Conservation (phyloP, 2,113 vertebrate genomes). For the Gallinago undulata region DNA sequence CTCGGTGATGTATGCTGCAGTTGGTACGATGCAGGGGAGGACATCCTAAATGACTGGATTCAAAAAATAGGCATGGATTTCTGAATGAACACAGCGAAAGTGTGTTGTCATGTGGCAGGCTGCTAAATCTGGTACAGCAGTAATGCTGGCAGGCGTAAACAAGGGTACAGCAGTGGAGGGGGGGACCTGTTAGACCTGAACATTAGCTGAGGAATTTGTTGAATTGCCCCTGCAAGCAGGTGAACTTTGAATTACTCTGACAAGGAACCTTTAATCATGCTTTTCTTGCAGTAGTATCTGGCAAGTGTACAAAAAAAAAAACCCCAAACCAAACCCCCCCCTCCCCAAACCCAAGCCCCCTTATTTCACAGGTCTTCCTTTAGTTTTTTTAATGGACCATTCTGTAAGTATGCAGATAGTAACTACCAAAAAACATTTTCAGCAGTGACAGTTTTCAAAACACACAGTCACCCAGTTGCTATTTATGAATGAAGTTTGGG, state of each 20-base stretch:
- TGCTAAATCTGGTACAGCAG: background rate
- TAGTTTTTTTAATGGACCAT: background rate
- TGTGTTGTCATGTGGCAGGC: background rate
- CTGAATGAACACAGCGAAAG: background rate
- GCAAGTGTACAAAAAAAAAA: background rate
- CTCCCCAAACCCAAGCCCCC: no score
- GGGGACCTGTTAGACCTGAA: background rate
- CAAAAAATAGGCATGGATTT: background rate
- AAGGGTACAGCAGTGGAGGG: background rate
- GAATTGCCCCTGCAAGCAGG: background rate
- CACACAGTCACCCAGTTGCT: background rate
- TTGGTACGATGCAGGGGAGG: background rate
- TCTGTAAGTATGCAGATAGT: background rate
- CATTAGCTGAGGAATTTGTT: background rate
- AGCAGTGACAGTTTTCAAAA: background rate
- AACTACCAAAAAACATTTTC: background rate
- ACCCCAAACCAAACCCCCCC: background rate
- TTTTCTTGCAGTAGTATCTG: background rate
- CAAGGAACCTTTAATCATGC: fast-evolving
- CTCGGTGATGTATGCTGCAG: fast-evolving
- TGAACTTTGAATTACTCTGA: background rate
- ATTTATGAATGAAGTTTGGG: background rate
- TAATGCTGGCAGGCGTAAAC: fast-evolving
- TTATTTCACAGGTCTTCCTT: background rate
- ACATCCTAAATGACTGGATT: background rate